Evolutionary conservation across 2,888 invertebrate genomes (phyloP).

Genomic region (Thyatira batis): DNA sequence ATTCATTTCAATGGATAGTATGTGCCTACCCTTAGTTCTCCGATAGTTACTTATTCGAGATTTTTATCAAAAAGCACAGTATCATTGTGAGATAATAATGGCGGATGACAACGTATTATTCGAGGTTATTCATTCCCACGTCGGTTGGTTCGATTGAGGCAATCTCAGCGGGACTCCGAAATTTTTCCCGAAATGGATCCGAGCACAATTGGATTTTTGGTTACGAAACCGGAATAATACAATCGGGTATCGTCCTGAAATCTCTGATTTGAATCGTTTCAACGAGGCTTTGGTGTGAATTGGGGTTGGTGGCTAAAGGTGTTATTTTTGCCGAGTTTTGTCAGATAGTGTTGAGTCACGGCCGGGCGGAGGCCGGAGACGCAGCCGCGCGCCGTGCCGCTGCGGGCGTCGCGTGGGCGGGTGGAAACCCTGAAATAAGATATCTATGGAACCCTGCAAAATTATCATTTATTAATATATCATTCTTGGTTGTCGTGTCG

Average conservation of each 20-base stretch:
- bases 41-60: constrained; percentile 67
- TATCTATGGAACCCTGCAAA: constrained; percentile 26
- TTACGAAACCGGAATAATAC: constrained; percentile 81
- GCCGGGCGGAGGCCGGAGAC: constrained; percentile 26
- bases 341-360: constrained; percentile 55
- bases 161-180: constrained; percentile 76
- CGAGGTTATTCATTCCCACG: constrained; percentile 73
- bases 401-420: constrained; percentile 12
- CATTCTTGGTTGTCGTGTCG: background rate
- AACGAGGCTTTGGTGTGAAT: constrained; percentile 73
- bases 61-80: constrained; percentile 79
- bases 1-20: background rate
- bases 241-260: constrained; percentile 79
- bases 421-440: constrained; percentile 27
- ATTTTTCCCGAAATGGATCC: constrained; percentile 73
- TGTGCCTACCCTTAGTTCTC: constrained; percentile 33
- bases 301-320: constrained; percentile 56
- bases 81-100: constrained; percentile 82
- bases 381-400: constrained; percentile 11
- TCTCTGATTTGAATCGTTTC: constrained; percentile 81
- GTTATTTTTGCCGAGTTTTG: constrained; percentile 49
- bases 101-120: constrained; percentile 81
- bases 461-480: constrained; percentile 18
- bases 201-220: constrained; percentile 81
- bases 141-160: constrained; percentile 63